These are phyloP conservation scores for Tympanoctomys barrerae DNA, from an alignment of 2,797 vertebrate genomes.

Conservation along the genomic window DNA sequence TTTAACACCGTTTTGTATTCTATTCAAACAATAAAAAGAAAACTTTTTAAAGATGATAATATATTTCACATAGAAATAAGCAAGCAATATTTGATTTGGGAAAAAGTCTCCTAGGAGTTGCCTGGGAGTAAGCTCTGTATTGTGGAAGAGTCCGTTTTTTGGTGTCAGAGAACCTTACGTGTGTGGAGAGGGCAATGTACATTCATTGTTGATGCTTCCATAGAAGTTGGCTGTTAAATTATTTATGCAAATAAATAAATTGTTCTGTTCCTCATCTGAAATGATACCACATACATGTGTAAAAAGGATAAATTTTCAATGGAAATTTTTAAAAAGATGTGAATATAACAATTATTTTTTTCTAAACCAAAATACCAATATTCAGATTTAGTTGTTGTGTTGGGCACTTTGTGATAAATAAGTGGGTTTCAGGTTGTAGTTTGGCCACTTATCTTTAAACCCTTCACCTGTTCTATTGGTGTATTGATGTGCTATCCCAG, in stretches of 20 bases:
- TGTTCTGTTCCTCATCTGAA: conserved; percentile 81
- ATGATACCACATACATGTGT: conserved; percentile 58
- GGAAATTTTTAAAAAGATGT: conserved; percentile 29
- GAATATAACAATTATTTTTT: not conserved
- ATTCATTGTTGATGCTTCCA: conserved; percentile 81
- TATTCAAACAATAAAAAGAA: too few relatives aligned
- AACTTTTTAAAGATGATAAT: too few relatives aligned
- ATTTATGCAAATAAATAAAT: conserved; percentile 84
- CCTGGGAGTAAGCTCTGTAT: conserved; percentile 74
- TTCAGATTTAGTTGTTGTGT: not conserved
- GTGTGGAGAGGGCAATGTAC: conserved; percentile 83
- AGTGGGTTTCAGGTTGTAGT: not conserved
- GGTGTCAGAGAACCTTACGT: conserved; percentile 79
- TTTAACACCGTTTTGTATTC: too few relatives aligned
- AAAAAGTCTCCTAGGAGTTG: not conserved
- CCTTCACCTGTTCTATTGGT: not conserved
- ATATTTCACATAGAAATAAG: not conserved
- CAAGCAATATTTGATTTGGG: conserved; percentile 71
- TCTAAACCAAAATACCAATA: not conserved
- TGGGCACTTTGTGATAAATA: not conserved
- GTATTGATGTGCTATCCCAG: not conserved
- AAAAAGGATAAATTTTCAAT: conserved; percentile 75
- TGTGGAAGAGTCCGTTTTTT: conserved; percentile 78
- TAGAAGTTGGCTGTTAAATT: conserved; percentile 84
- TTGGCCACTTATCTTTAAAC: not conserved